Percentiles rank a stretch among this genome's conserved stretches.
These are phyloP conservation scores for Bombus affinis DNA, from an alignment of 1,140 invertebrate species.

Conservation along the genomic window DNA sequence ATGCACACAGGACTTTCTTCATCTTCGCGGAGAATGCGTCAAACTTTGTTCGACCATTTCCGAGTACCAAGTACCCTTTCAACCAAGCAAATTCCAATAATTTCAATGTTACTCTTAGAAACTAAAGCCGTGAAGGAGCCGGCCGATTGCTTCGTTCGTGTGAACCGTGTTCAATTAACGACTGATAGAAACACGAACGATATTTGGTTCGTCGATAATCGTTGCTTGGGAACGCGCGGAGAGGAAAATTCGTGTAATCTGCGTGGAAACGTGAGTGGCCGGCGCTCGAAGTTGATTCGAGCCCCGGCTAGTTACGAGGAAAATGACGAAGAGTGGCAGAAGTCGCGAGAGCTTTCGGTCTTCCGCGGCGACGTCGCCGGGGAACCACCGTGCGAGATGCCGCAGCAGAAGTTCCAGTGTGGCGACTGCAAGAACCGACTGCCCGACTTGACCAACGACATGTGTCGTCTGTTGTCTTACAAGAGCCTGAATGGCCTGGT, in stretches of 20 bases:
- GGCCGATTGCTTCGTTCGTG: too few relatives aligned
- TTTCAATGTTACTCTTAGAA: neutral
- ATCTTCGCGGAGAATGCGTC: neutral
- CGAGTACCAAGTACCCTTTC: neutral
- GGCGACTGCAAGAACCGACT: constrained; percentile 65
- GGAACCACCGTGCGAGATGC: constrained; percentile 57
- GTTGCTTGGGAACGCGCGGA: neutral
- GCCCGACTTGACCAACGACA: constrained; percentile 69
- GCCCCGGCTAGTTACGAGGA: constrained; percentile 21
- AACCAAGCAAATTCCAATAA: neutral
- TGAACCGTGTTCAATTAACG: too few relatives aligned
- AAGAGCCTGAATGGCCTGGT: constrained; percentile 62
- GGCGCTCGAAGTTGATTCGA: constrained; percentile 18
- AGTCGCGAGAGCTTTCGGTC: constrained; percentile 18
- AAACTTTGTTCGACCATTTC: neutral
- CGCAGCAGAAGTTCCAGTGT: constrained; percentile 69
- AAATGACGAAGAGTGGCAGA: constrained; percentile 25
- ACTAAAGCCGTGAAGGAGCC: too few relatives aligned
- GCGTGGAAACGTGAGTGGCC: constrained; percentile 19
- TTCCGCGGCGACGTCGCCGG: constrained; percentile 16
- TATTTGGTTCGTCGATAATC: too few relatives aligned
- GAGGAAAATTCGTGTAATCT: neutral
- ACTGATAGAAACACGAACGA: too few relatives aligned
- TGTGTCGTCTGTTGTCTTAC: constrained; percentile 73
- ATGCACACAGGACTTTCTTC: neutral